A percentile compares a stretch with the other conserved stretches of the same genome.
These are phyloP conservation scores for Trichogramma evanescens DNA, from an alignment of 2,888 invertebrate genomes.

Conservation along the genomic window DNA sequence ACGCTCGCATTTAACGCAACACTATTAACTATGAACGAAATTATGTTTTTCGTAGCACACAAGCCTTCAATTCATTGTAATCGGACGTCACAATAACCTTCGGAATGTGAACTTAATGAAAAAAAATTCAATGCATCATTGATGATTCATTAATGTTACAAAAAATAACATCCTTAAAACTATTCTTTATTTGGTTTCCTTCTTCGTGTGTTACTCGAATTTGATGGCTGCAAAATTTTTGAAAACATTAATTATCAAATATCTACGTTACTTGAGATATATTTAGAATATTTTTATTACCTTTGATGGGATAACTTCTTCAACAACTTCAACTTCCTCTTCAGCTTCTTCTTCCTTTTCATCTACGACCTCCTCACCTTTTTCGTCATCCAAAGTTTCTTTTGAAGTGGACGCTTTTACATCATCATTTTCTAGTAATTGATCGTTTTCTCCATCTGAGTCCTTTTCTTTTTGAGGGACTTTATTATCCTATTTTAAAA, in stretches of 20 bases:
- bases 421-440: conserved; percentile 27
- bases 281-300: conserved; percentile 2
- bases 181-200: conserved; percentile 45
- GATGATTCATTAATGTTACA: conserved; percentile 15
- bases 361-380: conserved; percentile 34
- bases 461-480: conserved; percentile 47
- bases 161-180: conserved; percentile 20
- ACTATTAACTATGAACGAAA: conserved; percentile 13
- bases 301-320: conserved; percentile 20
- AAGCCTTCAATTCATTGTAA: conserved; percentile 5
- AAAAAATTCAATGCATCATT: conserved; percentile 18
- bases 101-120: conserved; percentile 20
- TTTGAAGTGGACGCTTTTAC: conserved; percentile 32
- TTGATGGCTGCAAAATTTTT: conserved; percentile 31
- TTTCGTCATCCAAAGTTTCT: conserved; percentile 19
- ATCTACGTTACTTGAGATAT: neutral
- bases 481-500: conserved; percentile 46
- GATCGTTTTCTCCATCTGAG: conserved; percentile 31
- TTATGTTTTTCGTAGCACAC: conserved; percentile 12
- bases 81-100: conserved; percentile 4
- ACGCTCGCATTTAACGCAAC: conserved; percentile 4
- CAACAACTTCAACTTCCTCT: conserved; percentile 31
- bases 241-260: neutral
- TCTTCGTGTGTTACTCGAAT: conserved; percentile 38
- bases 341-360: conserved; percentile 29